Base-by-base conservation (phyloP, 2,888 invertebrate genomes). In the Cantharis rustica region DNA sequence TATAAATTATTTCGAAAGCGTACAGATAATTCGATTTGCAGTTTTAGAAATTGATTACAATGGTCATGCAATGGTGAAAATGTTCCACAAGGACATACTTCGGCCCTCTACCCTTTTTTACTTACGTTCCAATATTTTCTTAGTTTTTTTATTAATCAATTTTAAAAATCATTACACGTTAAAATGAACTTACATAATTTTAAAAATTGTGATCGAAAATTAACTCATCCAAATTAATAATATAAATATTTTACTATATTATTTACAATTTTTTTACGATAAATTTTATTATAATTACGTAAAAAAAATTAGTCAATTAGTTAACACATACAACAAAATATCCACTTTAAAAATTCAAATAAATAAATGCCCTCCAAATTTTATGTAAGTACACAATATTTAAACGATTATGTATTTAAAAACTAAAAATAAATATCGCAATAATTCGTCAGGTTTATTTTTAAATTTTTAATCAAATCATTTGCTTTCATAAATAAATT, bases 371-470 rank as follows among this genome's bases (percentile, higher is more conserved):
- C 47, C 47, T 47, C 47, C n/a, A 47, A 47, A 47, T 47, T 47
- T 47, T 47, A n/a, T 47, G 47, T n/a, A n/a, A n/a, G n/a, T 47
- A n/a, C 47, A 47, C 47, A 47, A 47, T 47, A 47, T 47, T 47
- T 47, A 47, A 13, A 47, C n/a, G n/a, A 47, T 47, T n/a, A 47
- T n/a, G n/a, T n/a, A n/a, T 47, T 47, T 16, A 16, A 27, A 26
- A 16, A 16, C 73, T 61, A 68, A 66, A 26, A 73, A 27, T 68
- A 47, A 15, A 68, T 68, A 68, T 23, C 61, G 68, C 26, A 26
- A 47, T 61, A 31, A 68, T 62, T 61, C 73, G 47, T 73, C 73
- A 73, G 68, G 13, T 26, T 68, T 73, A 73, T 73, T 73, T 73
- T 68, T 73, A 73, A 68, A 61, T n/a, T 26, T 63, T 72, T 47